phyloP scores from a whole-genome alignment of 2,797 vertebrate genomes.

The Neostethus bicornis region DNA sequence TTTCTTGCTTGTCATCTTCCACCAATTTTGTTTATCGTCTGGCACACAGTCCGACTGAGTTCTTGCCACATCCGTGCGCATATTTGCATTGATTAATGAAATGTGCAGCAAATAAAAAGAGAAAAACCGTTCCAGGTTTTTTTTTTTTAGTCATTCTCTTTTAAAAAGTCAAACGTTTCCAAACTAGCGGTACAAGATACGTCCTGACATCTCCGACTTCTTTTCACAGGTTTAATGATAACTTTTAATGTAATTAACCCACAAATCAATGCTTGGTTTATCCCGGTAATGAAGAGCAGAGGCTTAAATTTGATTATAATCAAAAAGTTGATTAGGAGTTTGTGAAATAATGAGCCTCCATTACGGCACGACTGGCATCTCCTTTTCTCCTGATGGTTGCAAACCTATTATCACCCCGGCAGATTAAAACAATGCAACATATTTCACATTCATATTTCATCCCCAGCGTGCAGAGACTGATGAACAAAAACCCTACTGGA shows the following conservation, averaged over 20 bases:
- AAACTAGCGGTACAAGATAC: not conserved
- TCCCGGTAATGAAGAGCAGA: constrained; percentile 25
- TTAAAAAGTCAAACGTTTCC: not conserved
- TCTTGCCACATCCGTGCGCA: not conserved
- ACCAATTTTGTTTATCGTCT: not conserved
- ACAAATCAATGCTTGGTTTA: constrained; percentile 22
- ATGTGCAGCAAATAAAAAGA: not conserved
- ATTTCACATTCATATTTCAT: constrained; percentile 42
- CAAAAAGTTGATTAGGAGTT: constrained; percentile 45
- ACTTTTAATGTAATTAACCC: constrained; percentile 16
- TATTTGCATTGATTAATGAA: not conserved
- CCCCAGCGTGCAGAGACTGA: constrained; percentile 22
- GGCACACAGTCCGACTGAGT: not conserved
- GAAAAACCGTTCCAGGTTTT: not conserved
- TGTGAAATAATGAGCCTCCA: constrained; percentile 50
- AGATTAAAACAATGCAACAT: constrained; percentile 55
- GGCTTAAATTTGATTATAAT: constrained; percentile 53
- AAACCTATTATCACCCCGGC: constrained; percentile 47
- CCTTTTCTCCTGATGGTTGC: constrained; percentile 51
- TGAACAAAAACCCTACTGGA: constrained; percentile 17
- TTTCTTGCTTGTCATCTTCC: not conserved
- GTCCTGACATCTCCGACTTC: not conserved
- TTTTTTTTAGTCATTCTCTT: not conserved
- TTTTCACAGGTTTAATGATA: constrained; percentile 3
- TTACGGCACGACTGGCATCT: constrained; percentile 31